Conservation (phyloP, 2,113 vertebrate genomes). For the Agelaius tricolor region DNA sequence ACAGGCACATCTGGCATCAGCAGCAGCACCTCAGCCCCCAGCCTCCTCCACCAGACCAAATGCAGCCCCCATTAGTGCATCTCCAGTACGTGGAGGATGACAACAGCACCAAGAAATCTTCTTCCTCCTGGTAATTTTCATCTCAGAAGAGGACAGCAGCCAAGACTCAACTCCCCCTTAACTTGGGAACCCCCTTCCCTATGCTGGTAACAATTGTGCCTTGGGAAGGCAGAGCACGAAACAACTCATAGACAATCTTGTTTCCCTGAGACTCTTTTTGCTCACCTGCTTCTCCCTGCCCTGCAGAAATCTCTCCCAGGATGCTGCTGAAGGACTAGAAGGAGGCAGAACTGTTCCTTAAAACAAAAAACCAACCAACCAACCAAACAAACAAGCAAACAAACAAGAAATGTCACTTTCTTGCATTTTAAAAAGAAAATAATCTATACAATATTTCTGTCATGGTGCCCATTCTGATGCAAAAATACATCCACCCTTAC, state of each 20-base stretch:
- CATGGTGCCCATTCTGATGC: not conserved
- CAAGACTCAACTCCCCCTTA: not conserved
- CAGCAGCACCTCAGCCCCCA: not conserved
- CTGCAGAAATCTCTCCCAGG: not conserved
- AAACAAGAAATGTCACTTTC: not conserved
- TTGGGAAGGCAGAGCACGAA: not conserved
- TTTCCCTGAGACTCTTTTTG: not conserved
- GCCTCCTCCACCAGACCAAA: not conserved
- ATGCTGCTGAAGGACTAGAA: not conserved
- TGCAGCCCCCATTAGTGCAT: rapidly evolving
- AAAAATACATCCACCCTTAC: not conserved
- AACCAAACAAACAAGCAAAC: not conserved
- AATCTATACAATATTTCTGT: not conserved
- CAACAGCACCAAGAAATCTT: not conserved
- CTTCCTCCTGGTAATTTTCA: not conserved
- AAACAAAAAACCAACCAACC: not conserved
- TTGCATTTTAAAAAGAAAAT: not conserved
- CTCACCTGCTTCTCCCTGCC: not conserved
- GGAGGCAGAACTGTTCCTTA: not conserved
- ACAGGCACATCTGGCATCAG: not conserved
- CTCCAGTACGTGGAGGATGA: not conserved
- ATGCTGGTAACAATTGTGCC: not conserved
- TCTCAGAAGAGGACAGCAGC: not conserved
- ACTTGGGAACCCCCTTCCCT: not conserved
- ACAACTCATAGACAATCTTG: not conserved